phyloP scores from a whole-genome alignment of 1,140 invertebrate species.

The Aphaenogaster rudis region DNA sequence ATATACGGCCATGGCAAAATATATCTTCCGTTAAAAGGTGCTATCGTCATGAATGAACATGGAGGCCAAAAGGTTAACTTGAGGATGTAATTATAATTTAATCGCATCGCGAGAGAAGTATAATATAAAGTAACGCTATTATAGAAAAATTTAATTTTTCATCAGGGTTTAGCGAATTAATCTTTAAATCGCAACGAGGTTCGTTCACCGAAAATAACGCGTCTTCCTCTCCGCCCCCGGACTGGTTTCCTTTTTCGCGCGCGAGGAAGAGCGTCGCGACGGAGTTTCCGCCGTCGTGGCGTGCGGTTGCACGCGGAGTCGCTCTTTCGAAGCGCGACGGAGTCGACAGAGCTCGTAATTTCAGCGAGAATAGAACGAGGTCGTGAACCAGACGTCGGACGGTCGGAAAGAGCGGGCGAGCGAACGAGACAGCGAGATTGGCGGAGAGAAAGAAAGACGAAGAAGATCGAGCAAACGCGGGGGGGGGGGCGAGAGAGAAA shows the following conservation, averaged over 20 bases:
- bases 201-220: constrained; percentile 36
- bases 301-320: constrained; percentile 58
- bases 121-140: not conserved
- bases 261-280: constrained; percentile 42
- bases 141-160: not conserved
- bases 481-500: constrained; percentile 26
- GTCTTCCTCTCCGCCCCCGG: not conserved
- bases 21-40: not conserved
- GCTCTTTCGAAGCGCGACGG: constrained; percentile 51
- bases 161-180: not conserved
- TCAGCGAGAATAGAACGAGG: constrained; percentile 77
- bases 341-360: constrained; percentile 73
- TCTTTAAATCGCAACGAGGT: not conserved
- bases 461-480: constrained; percentile 11
- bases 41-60: not conserved
- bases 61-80: not conserved
- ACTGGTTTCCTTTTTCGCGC: not conserved
- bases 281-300: constrained; percentile 47
- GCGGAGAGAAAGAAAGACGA: constrained; percentile 15
- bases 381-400: constrained; percentile 76
- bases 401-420: constrained; percentile 44
- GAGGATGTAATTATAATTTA: constrained; percentile 3
- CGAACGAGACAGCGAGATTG: constrained; percentile 35
- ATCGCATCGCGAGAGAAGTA: not conserved
- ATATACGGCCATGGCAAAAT: not conserved